These are phyloP conservation scores for Rhinogobio ventralis DNA, from an alignment of 2,797 vertebrate genomes.

Conservation along the genomic window DNA sequence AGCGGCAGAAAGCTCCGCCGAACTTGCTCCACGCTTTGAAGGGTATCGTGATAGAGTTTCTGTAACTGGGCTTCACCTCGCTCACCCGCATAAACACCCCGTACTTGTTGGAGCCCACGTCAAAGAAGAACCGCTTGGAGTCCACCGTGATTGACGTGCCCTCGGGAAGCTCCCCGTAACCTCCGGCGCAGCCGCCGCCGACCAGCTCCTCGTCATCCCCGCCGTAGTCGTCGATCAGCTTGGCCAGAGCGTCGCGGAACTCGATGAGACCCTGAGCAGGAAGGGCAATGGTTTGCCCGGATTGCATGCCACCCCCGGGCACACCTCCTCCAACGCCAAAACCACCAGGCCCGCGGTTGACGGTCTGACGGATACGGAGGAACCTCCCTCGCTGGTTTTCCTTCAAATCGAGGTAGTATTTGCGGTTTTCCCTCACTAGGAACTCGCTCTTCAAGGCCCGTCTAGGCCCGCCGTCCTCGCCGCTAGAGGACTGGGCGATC, in stretches of 20 bases:
- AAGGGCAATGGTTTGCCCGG: constrained; percentile 92
- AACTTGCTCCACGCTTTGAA: constrained; percentile 98
- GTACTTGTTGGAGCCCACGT: constrained; percentile 98
- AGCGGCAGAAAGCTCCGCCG: constrained; percentile 93
- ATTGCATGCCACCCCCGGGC: constrained; percentile 83
- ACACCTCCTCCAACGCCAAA: constrained; percentile 78
- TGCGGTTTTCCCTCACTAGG: constrained; percentile 90
- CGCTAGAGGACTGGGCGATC: constrained; percentile 88
- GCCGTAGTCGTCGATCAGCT: constrained; percentile 95
- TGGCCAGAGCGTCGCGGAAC: constrained; percentile 92
- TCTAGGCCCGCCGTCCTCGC: constrained; percentile 88
- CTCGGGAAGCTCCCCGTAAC: constrained; percentile 92
- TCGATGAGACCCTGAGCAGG: constrained; percentile 94
- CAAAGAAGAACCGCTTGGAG: constrained; percentile 97
- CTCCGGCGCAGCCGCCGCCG: constrained; percentile 82
- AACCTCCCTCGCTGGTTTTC: constrained; percentile 93
- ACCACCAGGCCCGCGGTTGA: constrained; percentile 88
- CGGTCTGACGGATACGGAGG: constrained; percentile 90
- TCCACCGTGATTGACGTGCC: constrained; percentile 96
- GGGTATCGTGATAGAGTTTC: constrained; percentile 96
- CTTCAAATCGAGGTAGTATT: constrained; percentile 94
- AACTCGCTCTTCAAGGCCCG: constrained; percentile 95
- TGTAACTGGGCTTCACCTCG: constrained; percentile 96
- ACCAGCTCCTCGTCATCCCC: constrained; percentile 91
- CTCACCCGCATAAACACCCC: constrained; percentile 95